Evolutionary conservation across 2,113 vertebrate genomes (phyloP).

Genomic region (Melozone crissalis): DNA sequence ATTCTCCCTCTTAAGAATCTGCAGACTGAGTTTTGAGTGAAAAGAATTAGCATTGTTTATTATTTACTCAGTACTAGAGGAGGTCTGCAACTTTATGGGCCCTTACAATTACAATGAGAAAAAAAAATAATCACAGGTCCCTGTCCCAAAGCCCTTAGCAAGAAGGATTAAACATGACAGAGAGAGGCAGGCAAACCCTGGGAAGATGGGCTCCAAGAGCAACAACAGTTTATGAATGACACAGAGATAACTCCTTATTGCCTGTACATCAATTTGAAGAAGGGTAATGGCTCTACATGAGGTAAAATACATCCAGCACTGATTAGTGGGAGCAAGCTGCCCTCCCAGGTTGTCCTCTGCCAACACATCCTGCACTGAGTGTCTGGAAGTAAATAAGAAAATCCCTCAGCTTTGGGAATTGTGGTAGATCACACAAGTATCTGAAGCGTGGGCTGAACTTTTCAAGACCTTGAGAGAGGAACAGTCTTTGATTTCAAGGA

Average conservation of each 20-base stretch:
- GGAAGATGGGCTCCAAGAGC: neutral
- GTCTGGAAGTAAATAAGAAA: slow-evolving; percentile 10
- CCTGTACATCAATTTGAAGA: neutral
- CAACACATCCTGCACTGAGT: neutral
- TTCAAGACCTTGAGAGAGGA: slow-evolving; percentile 17
- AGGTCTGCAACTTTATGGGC: neutral
- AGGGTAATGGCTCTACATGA: neutral
- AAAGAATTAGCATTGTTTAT: slow-evolving; percentile 17
- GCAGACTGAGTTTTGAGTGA: slow-evolving; percentile 17
- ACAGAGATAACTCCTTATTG: neutral
- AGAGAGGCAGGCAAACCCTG: neutral
- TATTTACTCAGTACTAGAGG: neutral
- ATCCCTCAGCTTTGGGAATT: neutral
- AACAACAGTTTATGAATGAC: neutral
- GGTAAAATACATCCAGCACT: neutral
- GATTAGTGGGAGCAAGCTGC: neutral
- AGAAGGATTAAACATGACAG: neutral
- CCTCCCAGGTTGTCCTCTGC: neutral
- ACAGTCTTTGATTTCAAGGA: slow-evolving; percentile 35
- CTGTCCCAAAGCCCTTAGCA: neutral
- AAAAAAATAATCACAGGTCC: neutral
- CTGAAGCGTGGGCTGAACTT: slow-evolving; percentile 1
- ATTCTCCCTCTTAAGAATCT: slow-evolving; percentile 20
- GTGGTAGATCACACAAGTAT: neutral
- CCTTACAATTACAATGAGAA: neutral